These are phyloP conservation scores for Micromussa lordhowensis DNA, from an alignment of 92 coral and sea anemone genomes.

Conservation along the genomic window DNA sequence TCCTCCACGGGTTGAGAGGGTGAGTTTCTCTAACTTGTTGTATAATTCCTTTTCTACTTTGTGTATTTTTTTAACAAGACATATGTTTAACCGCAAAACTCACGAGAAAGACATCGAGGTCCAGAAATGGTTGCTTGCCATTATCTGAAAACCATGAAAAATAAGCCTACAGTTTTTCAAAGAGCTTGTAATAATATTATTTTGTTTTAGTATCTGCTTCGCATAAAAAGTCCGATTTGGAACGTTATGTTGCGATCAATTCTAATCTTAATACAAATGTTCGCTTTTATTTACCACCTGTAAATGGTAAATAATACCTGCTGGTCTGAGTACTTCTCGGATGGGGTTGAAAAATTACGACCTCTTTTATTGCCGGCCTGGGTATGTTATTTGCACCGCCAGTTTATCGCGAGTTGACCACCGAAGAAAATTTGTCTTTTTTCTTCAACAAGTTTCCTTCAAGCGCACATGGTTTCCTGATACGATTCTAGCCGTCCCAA, in stretches of 20 bases:
- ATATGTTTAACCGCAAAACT: background rate
- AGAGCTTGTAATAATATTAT: background rate
- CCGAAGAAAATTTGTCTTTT: background rate
- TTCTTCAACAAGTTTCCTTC: too few species aligned
- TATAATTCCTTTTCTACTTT: too few species aligned
- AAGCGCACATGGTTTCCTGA: too few species aligned
- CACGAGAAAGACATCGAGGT: background rate
- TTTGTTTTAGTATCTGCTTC: background rate
- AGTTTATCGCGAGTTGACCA: background rate
- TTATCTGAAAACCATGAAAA: background rate
- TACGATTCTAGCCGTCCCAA: too few species aligned
- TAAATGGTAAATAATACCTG: background rate
- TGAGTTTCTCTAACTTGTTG: background rate
- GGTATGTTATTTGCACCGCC: background rate
- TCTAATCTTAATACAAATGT: background rate
- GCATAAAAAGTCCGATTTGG: background rate
- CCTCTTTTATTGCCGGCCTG: background rate
- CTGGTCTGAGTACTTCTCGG: background rate
- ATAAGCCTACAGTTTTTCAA: background rate
- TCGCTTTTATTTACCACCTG: constrained; percentile 3
- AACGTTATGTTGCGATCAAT: background rate
- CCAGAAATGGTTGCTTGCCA: background rate
- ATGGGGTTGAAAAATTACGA: background rate
- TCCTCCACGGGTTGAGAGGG: background rate
- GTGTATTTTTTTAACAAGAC: background rate